phyloP scores from a whole-genome alignment of 2,888 invertebrate species.

The Synanthedon tipuliformis region DNA sequence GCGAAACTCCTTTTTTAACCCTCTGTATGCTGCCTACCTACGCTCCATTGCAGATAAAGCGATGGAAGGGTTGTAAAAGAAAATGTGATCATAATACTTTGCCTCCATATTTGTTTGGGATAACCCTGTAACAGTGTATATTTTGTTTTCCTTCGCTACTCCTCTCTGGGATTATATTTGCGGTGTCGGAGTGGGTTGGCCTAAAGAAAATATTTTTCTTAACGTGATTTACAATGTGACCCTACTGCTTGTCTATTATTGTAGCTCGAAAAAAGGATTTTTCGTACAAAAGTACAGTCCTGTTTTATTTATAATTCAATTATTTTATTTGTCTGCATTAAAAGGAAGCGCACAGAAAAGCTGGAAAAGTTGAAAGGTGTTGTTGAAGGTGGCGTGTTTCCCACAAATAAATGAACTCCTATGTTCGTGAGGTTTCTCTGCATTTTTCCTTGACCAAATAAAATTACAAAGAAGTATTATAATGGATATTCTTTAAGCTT shows the following conservation, averaged over 20 bases:
- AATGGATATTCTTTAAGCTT: no score
- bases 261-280: no score
- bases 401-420: no score
- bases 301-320: no score
- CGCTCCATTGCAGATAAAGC: conserved; percentile 31
- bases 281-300: no score
- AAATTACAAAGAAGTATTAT: no score
- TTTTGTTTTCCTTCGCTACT: not conserved
- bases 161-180: not conserved
- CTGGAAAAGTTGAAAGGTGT: no score
- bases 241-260: not conserved
- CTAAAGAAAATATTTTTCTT: not conserved
- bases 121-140: conserved; percentile 14
- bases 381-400: no score
- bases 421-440: no score
- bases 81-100: conserved; percentile 54
- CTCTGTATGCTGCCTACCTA: conserved; percentile 8
- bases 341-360: no score
- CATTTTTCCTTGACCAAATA: no score
- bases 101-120: conserved; percentile 47
- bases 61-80: conserved; percentile 42
- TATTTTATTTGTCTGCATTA: no score
- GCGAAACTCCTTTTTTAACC: conserved; percentile 30
- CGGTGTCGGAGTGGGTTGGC: not conserved
- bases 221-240: not conserved